Conservation (phyloP, 1,140 invertebrate genomes). For the Coboldia fuscipes region DNA sequence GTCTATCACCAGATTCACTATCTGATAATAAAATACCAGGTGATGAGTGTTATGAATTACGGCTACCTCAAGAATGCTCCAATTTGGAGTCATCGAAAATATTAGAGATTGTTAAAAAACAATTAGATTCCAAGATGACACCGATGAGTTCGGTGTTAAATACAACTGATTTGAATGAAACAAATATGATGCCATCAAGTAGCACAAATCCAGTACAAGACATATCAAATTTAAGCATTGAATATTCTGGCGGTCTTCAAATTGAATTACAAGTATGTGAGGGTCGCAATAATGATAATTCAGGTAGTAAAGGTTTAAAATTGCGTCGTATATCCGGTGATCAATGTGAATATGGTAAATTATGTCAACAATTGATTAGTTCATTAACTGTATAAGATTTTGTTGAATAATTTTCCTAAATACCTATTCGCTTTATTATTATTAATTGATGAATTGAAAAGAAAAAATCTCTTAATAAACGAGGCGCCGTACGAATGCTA, state of each 20-base stretch:
- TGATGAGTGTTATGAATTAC: conserved; percentile 40
- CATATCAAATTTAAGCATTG: conserved; percentile 37
- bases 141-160: conserved; percentile 44
- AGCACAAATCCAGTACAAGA: conserved; percentile 11
- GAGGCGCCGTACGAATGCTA: no score
- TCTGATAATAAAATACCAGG: conserved; percentile 19
- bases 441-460: no score
- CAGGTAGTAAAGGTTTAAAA: conserved; percentile 50
- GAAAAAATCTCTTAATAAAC: no score
- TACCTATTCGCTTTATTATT: no score
- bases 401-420: background rate
- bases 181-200: conserved; percentile 4
- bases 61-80: conserved; percentile 57
- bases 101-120: conserved; percentile 57
- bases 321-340: conserved; percentile 80
- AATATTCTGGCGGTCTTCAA: conserved; percentile 68
- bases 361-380: conserved; percentile 76
- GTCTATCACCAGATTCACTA: conserved; percentile 19
- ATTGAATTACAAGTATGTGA: conserved; percentile 70
- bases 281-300: conserved; percentile 41
- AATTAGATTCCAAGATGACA: conserved; percentile 56
- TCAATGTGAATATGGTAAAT: conserved; percentile 69
- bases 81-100: conserved; percentile 56
- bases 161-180: conserved; percentile 7
- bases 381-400: conserved; percentile 49